These are phyloP conservation scores for Acridotheres tristis DNA, from an alignment of 2,797 vertebrate species.

Conservation along the genomic window DNA sequence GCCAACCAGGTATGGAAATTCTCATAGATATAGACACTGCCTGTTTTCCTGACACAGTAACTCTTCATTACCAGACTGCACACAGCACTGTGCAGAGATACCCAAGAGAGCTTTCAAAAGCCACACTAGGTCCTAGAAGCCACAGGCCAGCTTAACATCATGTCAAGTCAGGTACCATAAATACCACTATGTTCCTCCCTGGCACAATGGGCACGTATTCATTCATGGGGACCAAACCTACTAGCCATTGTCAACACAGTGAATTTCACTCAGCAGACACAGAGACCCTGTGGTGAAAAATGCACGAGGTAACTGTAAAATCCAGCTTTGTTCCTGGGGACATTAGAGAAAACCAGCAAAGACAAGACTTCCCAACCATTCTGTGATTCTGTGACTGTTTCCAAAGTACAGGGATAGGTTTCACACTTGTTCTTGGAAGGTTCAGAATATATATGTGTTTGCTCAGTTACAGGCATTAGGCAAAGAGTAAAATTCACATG, in stretches of 20 bases:
- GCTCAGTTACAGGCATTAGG: neutral
- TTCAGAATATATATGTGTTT: neutral
- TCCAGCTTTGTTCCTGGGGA: neutral
- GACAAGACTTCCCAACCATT: neutral
- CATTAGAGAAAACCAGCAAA: neutral
- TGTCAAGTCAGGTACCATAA: neutral
- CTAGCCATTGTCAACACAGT: fast-evolving
- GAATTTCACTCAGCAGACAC: neutral
- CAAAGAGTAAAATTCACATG: neutral
- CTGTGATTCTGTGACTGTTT: neutral
- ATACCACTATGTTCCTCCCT: neutral
- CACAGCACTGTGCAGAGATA: neutral
- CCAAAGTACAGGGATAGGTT: neutral
- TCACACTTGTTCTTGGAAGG: neutral
- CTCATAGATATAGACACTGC: neutral
- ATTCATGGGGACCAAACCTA: neutral
- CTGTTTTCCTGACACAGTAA: neutral
- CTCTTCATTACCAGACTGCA: neutral
- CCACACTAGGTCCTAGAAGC: neutral
- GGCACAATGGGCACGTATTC: neutral
- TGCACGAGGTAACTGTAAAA: neutral
- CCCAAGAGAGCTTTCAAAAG: neutral
- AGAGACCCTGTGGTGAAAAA: neutral
- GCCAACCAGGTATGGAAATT: neutral
- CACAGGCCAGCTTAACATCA: neutral